Base-by-base conservation (phyloP, 2,888 invertebrate genomes). In the Phyllotreta striolata region DNA sequence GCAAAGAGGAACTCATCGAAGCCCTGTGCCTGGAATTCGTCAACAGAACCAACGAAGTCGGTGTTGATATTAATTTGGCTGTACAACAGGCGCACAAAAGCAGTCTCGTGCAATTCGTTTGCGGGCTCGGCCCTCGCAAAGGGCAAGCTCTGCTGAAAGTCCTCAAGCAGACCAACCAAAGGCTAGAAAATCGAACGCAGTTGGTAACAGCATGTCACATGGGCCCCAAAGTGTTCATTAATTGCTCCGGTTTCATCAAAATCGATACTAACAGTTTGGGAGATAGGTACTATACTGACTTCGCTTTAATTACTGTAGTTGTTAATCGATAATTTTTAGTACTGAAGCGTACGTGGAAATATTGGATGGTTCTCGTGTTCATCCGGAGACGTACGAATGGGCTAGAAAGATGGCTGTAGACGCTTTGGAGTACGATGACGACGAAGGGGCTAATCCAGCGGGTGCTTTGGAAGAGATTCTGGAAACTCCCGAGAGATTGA, bases 371-470 rank as follows among this genome's bases (percentile, higher is more conserved):
- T 97, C 98, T 0, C 87, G 99, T 73, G 98, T 99, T 0, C 99
- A 99, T 83, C 98, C 98, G 0, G 99, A 99, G 84, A 96, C 98
- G 0, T 99, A 99, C 80, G 99, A 99, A 78, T 98, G 98, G 98
- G 99, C 99, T 0, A 85, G 98, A 43, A 99, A 99, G 83, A 99
- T 99, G 98, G 99, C 99, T 0, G 97, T 98, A 0, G 99, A 99
- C 82, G 99, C 99, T 0, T 83, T 99, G 51, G 99, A 99, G 76
- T 97, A 98, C 74, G 98, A 98, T 77, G 98, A 98, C 76, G 98
- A 98, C 76, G 96, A 96, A 78, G 96, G 96, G 72, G 92, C 93
- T 0, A 96, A 97, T 82, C 97, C 98, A 0, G 97, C 98, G 0
- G 96, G 96, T 0, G 98, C 99, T 9, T 83, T 99, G 34, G 98